Base-by-base conservation (phyloP, 2,888 invertebrate genomes). In the Tanaodytes sp. region DNA sequence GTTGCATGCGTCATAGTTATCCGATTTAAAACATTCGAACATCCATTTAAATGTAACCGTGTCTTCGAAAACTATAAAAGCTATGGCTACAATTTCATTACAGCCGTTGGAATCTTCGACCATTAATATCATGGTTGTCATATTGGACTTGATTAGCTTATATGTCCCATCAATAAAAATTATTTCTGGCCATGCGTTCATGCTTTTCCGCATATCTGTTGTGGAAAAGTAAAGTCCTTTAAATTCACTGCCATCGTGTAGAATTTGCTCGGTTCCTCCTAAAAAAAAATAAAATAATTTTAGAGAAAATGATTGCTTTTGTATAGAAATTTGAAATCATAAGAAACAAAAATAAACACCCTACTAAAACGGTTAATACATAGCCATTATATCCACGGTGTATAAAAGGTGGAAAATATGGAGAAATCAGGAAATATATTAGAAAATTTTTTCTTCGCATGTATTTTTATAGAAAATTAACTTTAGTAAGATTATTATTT, bases 71-170 rank as follows among this genome's bases (percentile, higher is more conserved):
- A 54, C 65, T 0, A 74, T 33, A 1, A 75, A 30, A 0, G 54
- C 71, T 3, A 63, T 52, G 2, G 39, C 72, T 1, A 67, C 71
- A n/a, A 75, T 19, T 15, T 69, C 31, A 6, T 43, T 70, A 9
- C 20, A 45, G 0, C 61, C 71, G 27, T 68, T 36, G 1, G 55
- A 48, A 48, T 73, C 72, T 55, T 67, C 61, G 8, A 45, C 30
- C 11, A 30, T 8, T 1, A 45, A 9, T 1, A 45, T 5, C 31
- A 48, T 48, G 11, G 16, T 2, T n/a, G 33, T 33, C 8, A 48
- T 20, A 33, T 48, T 18, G n/a, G 6, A 33, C 1, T 48, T 14
- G 1, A 6, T 33, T 6, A 48, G 12, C 19, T 48, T 48, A 18
- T 48, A 33, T n/a, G 46, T 48, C 3, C 33, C 46, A 33, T 18